Percentiles rank a stretch among this genome's conserved stretches.
Evolutionary conservation across 2,888 invertebrate genomes (phyloP).

Genomic region (Lissonota sp.): DNA sequence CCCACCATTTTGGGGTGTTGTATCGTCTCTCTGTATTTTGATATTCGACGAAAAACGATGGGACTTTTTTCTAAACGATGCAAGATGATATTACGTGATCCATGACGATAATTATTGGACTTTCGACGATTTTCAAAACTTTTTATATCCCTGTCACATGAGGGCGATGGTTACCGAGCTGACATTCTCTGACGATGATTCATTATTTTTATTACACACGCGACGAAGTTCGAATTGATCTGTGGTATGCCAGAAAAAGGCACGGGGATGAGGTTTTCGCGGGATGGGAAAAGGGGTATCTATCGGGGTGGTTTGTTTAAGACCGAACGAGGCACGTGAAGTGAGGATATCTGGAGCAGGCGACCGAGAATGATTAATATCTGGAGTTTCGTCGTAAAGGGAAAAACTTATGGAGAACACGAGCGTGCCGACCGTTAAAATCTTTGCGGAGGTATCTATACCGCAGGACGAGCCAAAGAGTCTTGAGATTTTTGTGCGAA

Average conservation of each 20-base stretch:
- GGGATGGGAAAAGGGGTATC: too few species aligned
- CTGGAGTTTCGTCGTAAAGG: constrained; percentile 63
- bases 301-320: constrained; percentile 18
- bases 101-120: background rate
- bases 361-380: constrained; percentile 63
- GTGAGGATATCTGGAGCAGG: constrained; percentile 61
- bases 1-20: too few species aligned
- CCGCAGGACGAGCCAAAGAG: constrained; percentile 27
- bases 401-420: constrained; percentile 64
- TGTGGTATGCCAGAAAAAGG: constrained; percentile 42
- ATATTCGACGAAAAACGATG: too few species aligned
- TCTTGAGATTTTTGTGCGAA: constrained; percentile 64
- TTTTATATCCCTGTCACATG: background rate
- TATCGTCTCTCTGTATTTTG: too few species aligned
- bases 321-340: constrained; percentile 55
- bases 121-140: constrained; percentile 20
- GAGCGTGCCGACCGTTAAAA: constrained; percentile 59
- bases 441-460: constrained; percentile 45
- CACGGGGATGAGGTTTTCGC: constrained; percentile 1
- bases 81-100: background rate
- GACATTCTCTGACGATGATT: constrained; percentile 50
- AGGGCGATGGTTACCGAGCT: constrained; percentile 18
- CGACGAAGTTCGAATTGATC: constrained; percentile 64
- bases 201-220: constrained; percentile 62
- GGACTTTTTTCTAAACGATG: too few species aligned